Conservation (phyloP, 2,888 invertebrate species). For the Listrodromus nycthemerus region DNA sequence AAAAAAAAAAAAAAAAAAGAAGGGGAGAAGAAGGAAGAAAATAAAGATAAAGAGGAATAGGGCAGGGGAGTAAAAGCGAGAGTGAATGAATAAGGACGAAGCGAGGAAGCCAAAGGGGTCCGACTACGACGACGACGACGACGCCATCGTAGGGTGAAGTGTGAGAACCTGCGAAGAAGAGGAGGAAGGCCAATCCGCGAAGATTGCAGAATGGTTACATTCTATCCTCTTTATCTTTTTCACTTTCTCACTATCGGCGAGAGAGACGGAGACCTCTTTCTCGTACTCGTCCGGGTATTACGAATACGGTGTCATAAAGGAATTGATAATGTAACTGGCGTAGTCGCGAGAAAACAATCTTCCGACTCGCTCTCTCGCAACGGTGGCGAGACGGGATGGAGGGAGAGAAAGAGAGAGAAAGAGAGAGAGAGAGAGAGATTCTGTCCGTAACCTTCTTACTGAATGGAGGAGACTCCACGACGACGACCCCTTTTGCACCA, state of each 20-base stretch:
- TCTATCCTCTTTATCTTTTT: constrained; percentile 27
- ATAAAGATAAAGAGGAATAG: constrained; percentile 63
- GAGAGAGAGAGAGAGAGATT: constrained; percentile 57
- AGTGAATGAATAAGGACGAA: constrained; percentile 60
- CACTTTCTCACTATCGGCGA: constrained; percentile 28
- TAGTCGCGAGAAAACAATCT: constrained; percentile 75
- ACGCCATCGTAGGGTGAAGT: constrained; percentile 14
- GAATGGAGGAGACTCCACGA: constrained; percentile 78
- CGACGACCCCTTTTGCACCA: constrained; percentile 68
- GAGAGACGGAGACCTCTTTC: constrained; percentile 44
- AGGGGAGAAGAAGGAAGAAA: constrained; percentile 62
- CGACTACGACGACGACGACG: background rate
- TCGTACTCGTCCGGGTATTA: constrained; percentile 76
- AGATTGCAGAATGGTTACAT: constrained; percentile 75
- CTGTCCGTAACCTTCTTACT: constrained; percentile 80
- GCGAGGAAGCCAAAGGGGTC: constrained; percentile 58
- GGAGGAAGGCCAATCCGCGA: constrained; percentile 76
- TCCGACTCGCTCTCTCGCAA: constrained; percentile 68
- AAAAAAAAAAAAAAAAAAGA: no score
- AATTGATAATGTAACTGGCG: constrained; percentile 83
- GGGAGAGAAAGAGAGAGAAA: constrained; percentile 63
- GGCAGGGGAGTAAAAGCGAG: constrained; percentile 57
- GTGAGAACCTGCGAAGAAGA: constrained; percentile 64
- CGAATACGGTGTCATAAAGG: constrained; percentile 83
- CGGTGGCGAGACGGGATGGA: constrained; percentile 70